Percentiles rank a stretch among this genome's conserved stretches.
Conservation (phyloP, 2,888 invertebrate genomes). For the Hirtodrosophila confusa region DNA sequence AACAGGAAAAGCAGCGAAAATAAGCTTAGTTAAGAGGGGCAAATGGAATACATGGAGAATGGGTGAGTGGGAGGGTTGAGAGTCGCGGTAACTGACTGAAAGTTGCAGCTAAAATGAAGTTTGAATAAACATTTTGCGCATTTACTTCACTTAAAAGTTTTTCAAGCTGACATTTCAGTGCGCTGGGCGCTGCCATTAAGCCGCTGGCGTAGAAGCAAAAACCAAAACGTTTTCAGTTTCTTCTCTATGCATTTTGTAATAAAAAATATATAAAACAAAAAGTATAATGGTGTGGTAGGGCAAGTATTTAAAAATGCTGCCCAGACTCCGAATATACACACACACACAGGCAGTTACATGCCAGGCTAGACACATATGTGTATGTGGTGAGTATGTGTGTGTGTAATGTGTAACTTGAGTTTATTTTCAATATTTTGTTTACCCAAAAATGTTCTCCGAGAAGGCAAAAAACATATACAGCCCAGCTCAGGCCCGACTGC, state of each 20-base stretch:
- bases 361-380: constrained; percentile 52
- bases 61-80: neutral
- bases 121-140: constrained; percentile 81
- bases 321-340: constrained; percentile 18
- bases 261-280: constrained; percentile 26
- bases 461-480: constrained; percentile 34
- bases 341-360: constrained; percentile 51
- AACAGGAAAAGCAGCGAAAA: constrained; percentile 45
- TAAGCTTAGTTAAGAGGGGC: constrained; percentile 70
- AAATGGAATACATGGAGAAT: constrained; percentile 3
- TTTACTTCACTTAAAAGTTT: constrained; percentile 79
- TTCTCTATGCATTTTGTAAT: constrained; percentile 41
- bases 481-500: constrained; percentile 22
- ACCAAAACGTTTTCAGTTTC: constrained; percentile 54
- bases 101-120: constrained; percentile 75
- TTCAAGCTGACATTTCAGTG: constrained; percentile 66
- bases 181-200: constrained; percentile 57
- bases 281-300: constrained; percentile 67
- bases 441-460: constrained; percentile 51
- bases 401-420: constrained; percentile 40
- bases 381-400: constrained; percentile 2
- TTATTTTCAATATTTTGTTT: constrained; percentile 76
- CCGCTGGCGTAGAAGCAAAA: constrained; percentile 48
- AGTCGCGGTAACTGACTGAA: constrained; percentile 23
- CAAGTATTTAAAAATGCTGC: constrained; percentile 71